Conservation (phyloP, 2,113 vertebrate species). For the Mesitornis unicolor region DNA sequence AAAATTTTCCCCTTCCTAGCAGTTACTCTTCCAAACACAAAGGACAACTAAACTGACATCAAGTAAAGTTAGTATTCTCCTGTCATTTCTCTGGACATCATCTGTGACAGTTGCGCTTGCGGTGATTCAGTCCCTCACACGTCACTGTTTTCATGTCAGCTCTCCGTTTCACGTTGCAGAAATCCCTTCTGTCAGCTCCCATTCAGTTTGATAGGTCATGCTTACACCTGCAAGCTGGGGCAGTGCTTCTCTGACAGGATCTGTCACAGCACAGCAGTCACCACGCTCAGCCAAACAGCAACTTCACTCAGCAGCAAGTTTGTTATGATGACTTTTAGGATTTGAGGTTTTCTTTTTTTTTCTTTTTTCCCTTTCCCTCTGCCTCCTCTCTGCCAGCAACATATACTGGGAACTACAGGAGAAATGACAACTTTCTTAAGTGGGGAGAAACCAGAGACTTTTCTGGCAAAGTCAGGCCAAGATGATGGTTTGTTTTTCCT, state of each 20-base stretch:
- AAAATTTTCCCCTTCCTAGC: not conserved
- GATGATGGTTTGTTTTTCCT: slow-evolving; percentile 5
- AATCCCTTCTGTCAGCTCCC: slow-evolving; percentile 76
- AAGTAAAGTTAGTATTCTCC: slow-evolving; percentile 56
- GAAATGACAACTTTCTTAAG: slow-evolving; percentile 6
- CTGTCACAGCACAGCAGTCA: slow-evolving; percentile 69
- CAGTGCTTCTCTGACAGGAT: slow-evolving; percentile 61
- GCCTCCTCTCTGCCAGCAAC: not conserved
- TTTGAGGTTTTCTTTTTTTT: not conserved
- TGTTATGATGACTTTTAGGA: slow-evolving; percentile 42
- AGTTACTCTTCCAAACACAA: slow-evolving; percentile 47
- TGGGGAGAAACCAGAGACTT: not conserved
- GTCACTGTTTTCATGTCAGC: slow-evolving; percentile 70
- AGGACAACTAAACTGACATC: slow-evolving; percentile 70
- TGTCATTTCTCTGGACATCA: slow-evolving; percentile 70
- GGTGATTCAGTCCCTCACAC: slow-evolving; percentile 60
- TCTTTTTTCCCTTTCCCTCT: too few species aligned
- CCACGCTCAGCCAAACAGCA: slow-evolving; percentile 46
- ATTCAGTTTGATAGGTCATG: slow-evolving; percentile 74
- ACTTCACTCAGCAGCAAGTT: slow-evolving; percentile 51
- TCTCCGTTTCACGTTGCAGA: slow-evolving; percentile 49
- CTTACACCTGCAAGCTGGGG: slow-evolving; percentile 66
- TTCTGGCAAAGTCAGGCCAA: not conserved
- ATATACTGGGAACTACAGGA: not conserved
- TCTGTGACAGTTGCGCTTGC: slow-evolving; percentile 66